Evolutionary conservation across 2,888 invertebrate genomes (phyloP).

Genomic region (Deilephila elpenor): DNA sequence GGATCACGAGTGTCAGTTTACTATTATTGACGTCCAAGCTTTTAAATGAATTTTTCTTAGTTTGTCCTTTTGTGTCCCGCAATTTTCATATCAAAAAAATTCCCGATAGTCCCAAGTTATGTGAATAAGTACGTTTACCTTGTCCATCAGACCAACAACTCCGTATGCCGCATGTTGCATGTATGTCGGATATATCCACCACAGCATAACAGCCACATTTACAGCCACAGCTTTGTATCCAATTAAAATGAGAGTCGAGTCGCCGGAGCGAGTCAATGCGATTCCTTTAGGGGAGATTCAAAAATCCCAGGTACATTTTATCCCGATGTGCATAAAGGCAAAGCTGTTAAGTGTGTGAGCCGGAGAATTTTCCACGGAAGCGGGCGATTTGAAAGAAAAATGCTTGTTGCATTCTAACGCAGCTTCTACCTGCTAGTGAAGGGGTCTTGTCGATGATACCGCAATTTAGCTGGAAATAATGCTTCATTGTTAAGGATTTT

Average conservation of each 20-base stretch:
- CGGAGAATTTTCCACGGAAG: conserved; percentile 48
- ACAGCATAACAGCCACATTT: not conserved
- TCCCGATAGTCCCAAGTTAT: no score
- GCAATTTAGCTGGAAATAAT: not conserved
- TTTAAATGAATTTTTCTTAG: no score
- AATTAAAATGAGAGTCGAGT: conserved; percentile 19
- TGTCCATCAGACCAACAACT: no score
- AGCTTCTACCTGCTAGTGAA: conserved; percentile 16
- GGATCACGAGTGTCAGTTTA: no score
- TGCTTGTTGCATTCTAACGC: conserved; percentile 51
- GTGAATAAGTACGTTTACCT: no score
- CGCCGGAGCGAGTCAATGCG: conserved; percentile 6
- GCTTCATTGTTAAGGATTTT: no score
- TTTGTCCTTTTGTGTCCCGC: no score
- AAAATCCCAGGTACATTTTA: conserved; percentile 23
- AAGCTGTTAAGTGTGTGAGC: conserved; percentile 46
- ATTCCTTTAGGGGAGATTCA: conserved; percentile 13
- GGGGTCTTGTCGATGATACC: not conserved
- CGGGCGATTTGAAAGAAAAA: conserved; percentile 53
- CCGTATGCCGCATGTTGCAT: no score
- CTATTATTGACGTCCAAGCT: no score
- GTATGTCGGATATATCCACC: not conserved
- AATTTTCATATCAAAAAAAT: no score
- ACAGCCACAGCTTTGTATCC: not conserved
- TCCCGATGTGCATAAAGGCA: conserved; percentile 45